Evolutionary conservation across 2,888 invertebrate species (phyloP).

Genomic region (Apomyelois bistriatella): DNA sequence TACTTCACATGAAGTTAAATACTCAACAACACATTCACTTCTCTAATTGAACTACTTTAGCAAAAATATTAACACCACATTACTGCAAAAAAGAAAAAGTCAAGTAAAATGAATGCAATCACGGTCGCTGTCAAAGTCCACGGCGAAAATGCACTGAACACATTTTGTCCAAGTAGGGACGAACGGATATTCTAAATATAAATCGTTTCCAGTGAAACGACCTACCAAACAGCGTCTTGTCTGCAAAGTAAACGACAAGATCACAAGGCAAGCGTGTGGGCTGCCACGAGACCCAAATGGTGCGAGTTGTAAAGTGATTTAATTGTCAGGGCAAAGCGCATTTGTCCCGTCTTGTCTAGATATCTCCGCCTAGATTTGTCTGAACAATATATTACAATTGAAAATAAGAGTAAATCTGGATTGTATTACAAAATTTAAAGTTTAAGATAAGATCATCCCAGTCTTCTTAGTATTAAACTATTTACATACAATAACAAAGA

Average conservation of each 20-base stretch:
- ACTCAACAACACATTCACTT: constrained; percentile 11
- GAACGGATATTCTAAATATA: constrained; percentile 77
- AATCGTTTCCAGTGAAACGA: constrained; percentile 71
- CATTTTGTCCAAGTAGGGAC: constrained; percentile 68
- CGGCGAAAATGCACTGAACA: constrained; percentile 58
- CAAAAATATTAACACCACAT: constrained; percentile 26
- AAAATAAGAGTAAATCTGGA: no score
- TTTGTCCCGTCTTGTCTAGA: constrained; percentile 44
- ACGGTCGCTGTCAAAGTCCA: constrained; percentile 44
- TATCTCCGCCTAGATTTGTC: constrained; percentile 23
- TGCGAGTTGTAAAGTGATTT: constrained; percentile 65
- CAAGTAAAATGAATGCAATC: constrained; percentile 21
- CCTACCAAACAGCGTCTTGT: constrained; percentile 56
- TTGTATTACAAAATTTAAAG: no score
- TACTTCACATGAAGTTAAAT: neutral
- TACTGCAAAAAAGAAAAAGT: constrained; percentile 15
- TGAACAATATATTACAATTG: neutral
- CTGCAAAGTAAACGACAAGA: constrained; percentile 58
- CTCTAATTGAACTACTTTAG: neutral
- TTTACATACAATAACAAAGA: neutral
- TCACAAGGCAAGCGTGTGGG: constrained; percentile 49
- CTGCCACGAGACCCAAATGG: constrained; percentile 44
- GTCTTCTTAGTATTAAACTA: neutral
- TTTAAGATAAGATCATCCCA: no score
- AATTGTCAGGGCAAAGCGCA: constrained; percentile 59